Evolutionary conservation across 2,797 vertebrate genomes (phyloP).

Genomic region (Prionace glauca): DNA sequence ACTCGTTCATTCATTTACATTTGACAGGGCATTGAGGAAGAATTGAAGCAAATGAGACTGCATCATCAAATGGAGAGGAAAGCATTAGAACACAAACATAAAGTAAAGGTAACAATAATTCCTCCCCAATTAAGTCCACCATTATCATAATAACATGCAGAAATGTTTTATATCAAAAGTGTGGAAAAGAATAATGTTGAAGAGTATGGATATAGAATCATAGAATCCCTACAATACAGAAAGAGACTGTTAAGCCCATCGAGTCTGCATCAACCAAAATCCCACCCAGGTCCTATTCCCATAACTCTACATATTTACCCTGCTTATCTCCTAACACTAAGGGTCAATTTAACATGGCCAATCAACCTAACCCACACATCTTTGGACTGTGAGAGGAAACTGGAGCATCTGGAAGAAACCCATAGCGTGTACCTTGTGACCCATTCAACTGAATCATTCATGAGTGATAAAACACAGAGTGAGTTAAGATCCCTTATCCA

Average conservation of each 20-base stretch:
- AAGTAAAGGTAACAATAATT: constrained; percentile 57
- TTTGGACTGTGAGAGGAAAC: too few relatives aligned
- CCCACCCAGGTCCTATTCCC: too few relatives aligned
- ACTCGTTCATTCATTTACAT: constrained; percentile 41
- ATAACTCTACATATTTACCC: too few relatives aligned
- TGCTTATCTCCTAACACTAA: too few relatives aligned
- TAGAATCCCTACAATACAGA: too few relatives aligned
- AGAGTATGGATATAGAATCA: background rate
- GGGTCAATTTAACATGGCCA: too few relatives aligned
- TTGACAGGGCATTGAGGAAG: constrained; percentile 56
- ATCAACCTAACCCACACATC: too few relatives aligned
- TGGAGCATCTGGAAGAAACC: too few relatives aligned
- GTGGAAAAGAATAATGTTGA: background rate
- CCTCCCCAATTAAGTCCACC: background rate
- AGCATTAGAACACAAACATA: constrained; percentile 50
- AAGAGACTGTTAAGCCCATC: too few relatives aligned
- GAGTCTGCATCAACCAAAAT: too few relatives aligned
- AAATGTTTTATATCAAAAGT: background rate
- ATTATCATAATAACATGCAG: background rate
- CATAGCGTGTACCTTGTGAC: background rate
- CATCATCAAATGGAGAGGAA: constrained; percentile 53
- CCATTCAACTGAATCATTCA: background rate
- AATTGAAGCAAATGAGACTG: constrained; percentile 53
- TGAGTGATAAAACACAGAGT: background rate
- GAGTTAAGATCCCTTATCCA: background rate